Percentiles rank a stretch among this genome's conserved stretches.
phyloP scores from a whole-genome alignment of 2,888 invertebrate species.

The Drosophila anomelani region DNA sequence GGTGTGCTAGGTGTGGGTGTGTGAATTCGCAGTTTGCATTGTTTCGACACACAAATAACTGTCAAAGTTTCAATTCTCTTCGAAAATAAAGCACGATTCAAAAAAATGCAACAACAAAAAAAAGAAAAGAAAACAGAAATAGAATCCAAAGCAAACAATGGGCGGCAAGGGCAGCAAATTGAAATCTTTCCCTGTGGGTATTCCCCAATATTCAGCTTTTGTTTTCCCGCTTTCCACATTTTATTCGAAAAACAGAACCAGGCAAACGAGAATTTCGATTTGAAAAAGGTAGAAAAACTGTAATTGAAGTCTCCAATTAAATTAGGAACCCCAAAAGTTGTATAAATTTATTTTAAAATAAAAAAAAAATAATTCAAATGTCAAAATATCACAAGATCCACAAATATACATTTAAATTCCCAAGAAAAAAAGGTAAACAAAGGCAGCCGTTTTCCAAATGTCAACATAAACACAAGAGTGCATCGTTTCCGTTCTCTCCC shows the following conservation, averaged over 20 bases:
- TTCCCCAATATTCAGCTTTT: not conserved
- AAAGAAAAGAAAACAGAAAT: not conserved
- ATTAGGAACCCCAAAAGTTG: too few species aligned
- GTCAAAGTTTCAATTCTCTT: conserved; percentile 44
- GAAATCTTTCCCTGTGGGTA: conserved; percentile 5
- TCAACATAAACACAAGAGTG: too few species aligned
- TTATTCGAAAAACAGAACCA: not conserved
- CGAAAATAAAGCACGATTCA: conserved; percentile 19
- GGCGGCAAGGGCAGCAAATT: conserved; percentile 30
- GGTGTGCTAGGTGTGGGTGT: not conserved
- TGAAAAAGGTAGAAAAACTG: not conserved
- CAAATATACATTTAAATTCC: too few species aligned
- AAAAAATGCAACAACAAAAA: not conserved
- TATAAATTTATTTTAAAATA: too few species aligned
- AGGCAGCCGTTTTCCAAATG: too few species aligned
- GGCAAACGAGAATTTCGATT: not conserved
- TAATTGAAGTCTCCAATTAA: not conserved
- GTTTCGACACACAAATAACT: conserved; percentile 44
- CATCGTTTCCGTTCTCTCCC: too few species aligned
- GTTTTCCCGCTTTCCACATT: conserved; percentile 18
- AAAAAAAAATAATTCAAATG: too few species aligned
- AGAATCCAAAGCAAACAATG: conserved; percentile 33
- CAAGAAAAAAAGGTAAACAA: too few species aligned
- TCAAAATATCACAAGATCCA: too few species aligned
- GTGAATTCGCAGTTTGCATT: conserved; percentile 11